These are phyloP conservation scores for Calidris pygmaea DNA, from an alignment of 2,113 vertebrate genomes.

Conservation along the genomic window DNA sequence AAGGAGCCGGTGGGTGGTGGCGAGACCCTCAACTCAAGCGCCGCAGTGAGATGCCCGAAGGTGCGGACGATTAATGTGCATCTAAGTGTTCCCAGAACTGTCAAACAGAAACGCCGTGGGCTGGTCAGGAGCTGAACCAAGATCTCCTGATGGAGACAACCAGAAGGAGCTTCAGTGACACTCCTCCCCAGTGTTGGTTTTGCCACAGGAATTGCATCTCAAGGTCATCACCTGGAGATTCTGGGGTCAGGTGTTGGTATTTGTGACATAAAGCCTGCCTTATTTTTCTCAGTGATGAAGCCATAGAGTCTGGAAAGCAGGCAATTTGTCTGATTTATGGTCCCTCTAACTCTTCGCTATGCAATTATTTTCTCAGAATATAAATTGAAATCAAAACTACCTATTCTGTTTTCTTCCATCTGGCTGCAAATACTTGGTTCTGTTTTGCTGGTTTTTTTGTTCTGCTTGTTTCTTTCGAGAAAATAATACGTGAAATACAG, in stretches of 20 bases:
- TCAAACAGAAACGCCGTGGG: background rate
- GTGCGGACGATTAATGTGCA: background rate
- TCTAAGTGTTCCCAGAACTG: background rate
- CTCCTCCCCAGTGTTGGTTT: accelerated
- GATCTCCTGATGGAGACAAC: background rate
- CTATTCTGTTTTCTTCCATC: background rate
- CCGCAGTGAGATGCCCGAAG: accelerated
- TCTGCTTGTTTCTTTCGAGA: background rate
- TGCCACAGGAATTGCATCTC: background rate
- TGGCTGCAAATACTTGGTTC: background rate
- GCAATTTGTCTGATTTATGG: background rate
- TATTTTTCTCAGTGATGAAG: background rate
- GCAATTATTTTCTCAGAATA: background rate
- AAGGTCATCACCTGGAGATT: background rate
- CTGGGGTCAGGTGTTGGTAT: background rate
- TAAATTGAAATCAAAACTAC: background rate
- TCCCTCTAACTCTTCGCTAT: background rate
- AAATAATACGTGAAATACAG: background rate
- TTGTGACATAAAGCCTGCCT: background rate
- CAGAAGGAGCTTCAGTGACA: background rate
- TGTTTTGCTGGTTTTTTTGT: background rate
- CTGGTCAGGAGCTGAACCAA: background rate
- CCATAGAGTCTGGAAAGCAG: background rate
- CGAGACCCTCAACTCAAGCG: accelerated
- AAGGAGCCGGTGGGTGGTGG: accelerated